Percentiles rank a stretch among this genome's conserved stretches.
These are phyloP conservation scores for Vombatus ursinus DNA, from an alignment of 2,113 vertebrate species.

Conservation along the genomic window DNA sequence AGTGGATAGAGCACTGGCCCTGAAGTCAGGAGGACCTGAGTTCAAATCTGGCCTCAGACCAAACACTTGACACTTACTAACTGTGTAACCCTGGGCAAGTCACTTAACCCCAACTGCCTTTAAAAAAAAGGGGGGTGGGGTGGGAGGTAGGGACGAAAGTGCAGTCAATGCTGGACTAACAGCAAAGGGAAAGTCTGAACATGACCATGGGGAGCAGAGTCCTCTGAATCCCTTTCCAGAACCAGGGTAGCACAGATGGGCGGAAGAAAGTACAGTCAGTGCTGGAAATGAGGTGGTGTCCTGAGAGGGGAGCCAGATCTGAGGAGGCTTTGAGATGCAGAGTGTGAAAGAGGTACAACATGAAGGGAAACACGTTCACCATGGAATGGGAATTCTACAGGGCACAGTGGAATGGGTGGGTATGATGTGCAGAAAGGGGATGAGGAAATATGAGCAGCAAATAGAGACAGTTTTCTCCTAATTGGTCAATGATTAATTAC, in stretches of 20 bases:
- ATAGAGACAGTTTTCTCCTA: not conserved
- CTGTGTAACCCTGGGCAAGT: too few relatives aligned
- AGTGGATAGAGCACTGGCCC: too few relatives aligned
- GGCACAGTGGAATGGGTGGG: not conserved
- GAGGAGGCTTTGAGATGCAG: not conserved
- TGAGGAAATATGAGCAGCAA: not conserved
- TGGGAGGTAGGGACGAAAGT: too few relatives aligned
- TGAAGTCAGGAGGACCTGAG: too few relatives aligned
- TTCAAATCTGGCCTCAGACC: too few relatives aligned
- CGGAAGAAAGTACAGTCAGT: not conserved
- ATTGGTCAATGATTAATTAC: not conserved
- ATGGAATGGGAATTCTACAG: not conserved
- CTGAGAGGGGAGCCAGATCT: not conserved
- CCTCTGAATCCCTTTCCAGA: not conserved
- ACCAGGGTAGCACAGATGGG: not conserved
- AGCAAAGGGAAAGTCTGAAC: not conserved
- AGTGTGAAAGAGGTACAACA: not conserved
- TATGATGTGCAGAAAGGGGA: not conserved
- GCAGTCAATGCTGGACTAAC: not conserved
- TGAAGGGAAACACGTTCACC: not conserved
- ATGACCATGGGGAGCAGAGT: not conserved
- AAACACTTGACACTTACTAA: too few relatives aligned
- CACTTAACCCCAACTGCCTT: too few relatives aligned
- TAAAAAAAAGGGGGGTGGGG: too few relatives aligned
- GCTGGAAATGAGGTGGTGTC: not conserved